These are phyloP conservation scores for Danio albolineatus DNA, from an alignment of 2,797 vertebrate genomes.

Conservation along the genomic window DNA sequence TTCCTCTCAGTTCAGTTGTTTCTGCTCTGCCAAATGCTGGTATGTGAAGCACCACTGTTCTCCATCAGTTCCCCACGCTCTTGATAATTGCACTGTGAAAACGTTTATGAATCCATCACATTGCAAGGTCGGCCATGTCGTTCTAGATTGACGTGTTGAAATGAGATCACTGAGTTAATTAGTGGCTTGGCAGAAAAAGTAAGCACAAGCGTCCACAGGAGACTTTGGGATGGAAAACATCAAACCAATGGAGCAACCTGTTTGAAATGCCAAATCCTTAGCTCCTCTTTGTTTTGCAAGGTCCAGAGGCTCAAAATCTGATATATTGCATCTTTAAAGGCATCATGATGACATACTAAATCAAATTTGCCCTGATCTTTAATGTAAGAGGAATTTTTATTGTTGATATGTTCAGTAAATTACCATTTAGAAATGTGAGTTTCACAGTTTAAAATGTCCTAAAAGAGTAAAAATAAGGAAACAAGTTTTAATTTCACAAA, in stretches of 20 bases:
- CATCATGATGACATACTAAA: too few relatives aligned
- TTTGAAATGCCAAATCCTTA: background rate
- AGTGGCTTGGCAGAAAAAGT: constrained; percentile 56
- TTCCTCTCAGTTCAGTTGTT: background rate
- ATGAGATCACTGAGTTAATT: constrained; percentile 71
- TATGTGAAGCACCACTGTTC: constrained; percentile 18
- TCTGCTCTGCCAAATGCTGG: constrained; percentile 1
- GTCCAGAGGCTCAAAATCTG: background rate
- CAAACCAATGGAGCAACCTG: background rate
- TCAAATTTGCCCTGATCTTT: too few relatives aligned
- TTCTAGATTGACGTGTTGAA: constrained; percentile 66
- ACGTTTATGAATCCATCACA: constrained; percentile 64
- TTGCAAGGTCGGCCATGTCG: constrained; percentile 65
- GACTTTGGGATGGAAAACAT: constrained; percentile 9
- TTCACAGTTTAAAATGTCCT: too few relatives aligned
- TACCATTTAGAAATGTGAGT: too few relatives aligned
- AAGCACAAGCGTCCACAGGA: constrained; percentile 15
- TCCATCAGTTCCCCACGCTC: constrained; percentile 64
- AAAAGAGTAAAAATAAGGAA: too few relatives aligned
- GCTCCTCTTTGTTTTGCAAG: background rate
- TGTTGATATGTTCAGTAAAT: too few relatives aligned
- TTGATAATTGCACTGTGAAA: constrained; percentile 71
- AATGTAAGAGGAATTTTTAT: too few relatives aligned
- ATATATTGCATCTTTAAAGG: background rate
- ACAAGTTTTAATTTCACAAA: too few relatives aligned